Percentiles rank a stretch among this genome's conserved stretches.
Evolutionary conservation across 2,888 invertebrate genomes (phyloP).

Genomic region (Eugnorisma glareosa): DNA sequence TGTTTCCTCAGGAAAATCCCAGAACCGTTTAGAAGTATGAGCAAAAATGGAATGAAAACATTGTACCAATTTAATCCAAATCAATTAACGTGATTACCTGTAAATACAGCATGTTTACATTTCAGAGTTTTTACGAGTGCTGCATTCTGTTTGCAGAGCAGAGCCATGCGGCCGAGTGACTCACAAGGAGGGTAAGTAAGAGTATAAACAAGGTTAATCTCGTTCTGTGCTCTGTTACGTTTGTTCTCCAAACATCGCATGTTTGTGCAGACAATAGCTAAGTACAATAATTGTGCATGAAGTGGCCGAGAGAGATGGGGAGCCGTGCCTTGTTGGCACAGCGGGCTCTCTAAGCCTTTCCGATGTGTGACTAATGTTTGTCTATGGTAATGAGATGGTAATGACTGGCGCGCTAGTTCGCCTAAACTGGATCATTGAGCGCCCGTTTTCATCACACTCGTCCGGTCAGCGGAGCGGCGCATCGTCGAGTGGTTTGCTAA

Average conservation of each 20-base stretch:
- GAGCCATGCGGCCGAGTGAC: slow-evolving; percentile 50
- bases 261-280: slow-evolving; percentile 88
- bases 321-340: slow-evolving; percentile 83
- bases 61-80: slow-evolving; percentile 27
- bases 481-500: slow-evolving; percentile 76
- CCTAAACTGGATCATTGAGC: slow-evolving; percentile 86
- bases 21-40: slow-evolving; percentile 1
- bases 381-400: slow-evolving; percentile 89
- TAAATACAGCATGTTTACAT: slow-evolving; percentile 21
- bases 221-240: slow-evolving; percentile 85
- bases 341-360: slow-evolving; percentile 85
- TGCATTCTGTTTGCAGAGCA: slow-evolving; percentile 21
- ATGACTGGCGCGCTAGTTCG: slow-evolving; percentile 80
- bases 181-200: slow-evolving; percentile 72
- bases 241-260: slow-evolving; percentile 83
- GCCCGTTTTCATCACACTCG: slow-evolving; percentile 76
- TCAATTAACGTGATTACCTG: slow-evolving; percentile 42
- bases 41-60: slow-evolving; percentile 36
- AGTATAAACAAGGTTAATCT: slow-evolving; percentile 87
- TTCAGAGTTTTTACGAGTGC: slow-evolving; percentile 24
- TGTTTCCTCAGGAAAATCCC: slow-evolving; percentile 29
- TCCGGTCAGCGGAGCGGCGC: slow-evolving; percentile 79
- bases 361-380: slow-evolving; percentile 88
- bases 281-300: slow-evolving; percentile 89
- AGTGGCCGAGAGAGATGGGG: slow-evolving; percentile 79